Evolutionary conservation across 2,888 invertebrate species (phyloP).

Genomic region (Lasioglossum morio): DNA sequence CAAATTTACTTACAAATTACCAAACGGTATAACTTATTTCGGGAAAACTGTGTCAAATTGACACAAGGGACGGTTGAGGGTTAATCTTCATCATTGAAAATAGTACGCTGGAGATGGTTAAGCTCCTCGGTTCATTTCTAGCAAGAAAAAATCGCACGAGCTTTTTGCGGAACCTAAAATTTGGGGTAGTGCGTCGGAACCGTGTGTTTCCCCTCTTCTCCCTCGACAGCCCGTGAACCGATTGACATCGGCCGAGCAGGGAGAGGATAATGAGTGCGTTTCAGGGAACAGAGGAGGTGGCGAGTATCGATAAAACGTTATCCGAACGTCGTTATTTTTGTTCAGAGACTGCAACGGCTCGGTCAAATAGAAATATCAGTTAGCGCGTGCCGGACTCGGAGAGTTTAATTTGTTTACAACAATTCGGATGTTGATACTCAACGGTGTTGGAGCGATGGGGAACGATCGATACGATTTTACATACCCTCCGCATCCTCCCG

Average conservation of each 20-base stretch:
- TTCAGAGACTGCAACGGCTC: not conserved
- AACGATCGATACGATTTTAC: not conserved
- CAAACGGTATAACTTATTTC: too few species aligned
- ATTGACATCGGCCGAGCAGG: not conserved
- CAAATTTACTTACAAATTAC: too few species aligned
- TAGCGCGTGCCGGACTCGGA: not conserved
- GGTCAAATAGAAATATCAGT: slow-evolving; percentile 6
- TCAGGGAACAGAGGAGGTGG: not conserved
- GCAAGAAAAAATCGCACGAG: too few species aligned
- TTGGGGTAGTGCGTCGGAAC: not conserved
- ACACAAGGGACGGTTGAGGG: too few species aligned
- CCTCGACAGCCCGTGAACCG: not conserved
- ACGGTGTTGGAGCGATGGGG: not conserved
- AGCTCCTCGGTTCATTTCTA: too few species aligned
- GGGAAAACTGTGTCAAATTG: too few species aligned
- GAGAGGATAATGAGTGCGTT: slow-evolving; percentile 10
- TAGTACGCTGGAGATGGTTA: too few species aligned
- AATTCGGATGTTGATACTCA: not conserved
- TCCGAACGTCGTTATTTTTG: slow-evolving; percentile 16
- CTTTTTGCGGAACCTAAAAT: not conserved
- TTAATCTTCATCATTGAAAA: too few species aligned
- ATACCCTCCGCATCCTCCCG: too few species aligned
- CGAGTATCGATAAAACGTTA: not conserved
- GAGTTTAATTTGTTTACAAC: slow-evolving; percentile 36
- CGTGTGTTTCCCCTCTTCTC: not conserved